Evolutionary conservation across 1,140 invertebrate species (phyloP), one percentile per base, ranked within the genome.

Genomic region (Lordiphosa stackelbergi): DNA sequence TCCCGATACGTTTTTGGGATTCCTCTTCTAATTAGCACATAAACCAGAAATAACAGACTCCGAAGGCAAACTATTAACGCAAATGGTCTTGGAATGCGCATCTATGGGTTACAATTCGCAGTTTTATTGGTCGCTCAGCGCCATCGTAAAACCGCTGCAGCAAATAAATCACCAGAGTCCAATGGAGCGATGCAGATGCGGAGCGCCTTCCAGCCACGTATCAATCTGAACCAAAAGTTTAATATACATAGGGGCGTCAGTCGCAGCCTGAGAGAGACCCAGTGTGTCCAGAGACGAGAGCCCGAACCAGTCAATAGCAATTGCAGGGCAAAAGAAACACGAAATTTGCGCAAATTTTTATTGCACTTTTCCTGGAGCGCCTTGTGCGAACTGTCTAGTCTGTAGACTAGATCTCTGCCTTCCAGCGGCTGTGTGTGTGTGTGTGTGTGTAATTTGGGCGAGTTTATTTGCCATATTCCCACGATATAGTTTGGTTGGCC

Each of bases 381-480:
- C 68, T 75, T 65, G 60, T 65, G 62, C 60, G 60, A 73, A 73
- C 69, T 69, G 71, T 64, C 71, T 74, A 69, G 58, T 53, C 71
- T 36, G 42, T 9, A 38, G 55, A 51, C 62, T 42, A 42, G 47
- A 51, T 52, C 59, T 42, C 61, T 52, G 22, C 22, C 22, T 24
- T 6, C 22, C 22, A 24, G 22, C 22, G 22, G 22, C 28, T 16
- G 38, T 42, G 28, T 4, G 46, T 45, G 38, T 8, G 6, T 38
- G 35, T 66, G n/a, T 43, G 4, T 58, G 34, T 52, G 56, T 83
- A 81, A 81, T 81, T 81, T 81, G 66, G 77, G 68, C 75, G 56
- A 81, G 75, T 83, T 81, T 81, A 83, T 81, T 81, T 81, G 77
- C 75, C 77, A 83, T 81, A 83, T 81, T 81, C 75, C 75, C 75